Evolutionary conservation across 2,113 vertebrate species (phyloP).

Genomic region (Mastomys coucha): DNA sequence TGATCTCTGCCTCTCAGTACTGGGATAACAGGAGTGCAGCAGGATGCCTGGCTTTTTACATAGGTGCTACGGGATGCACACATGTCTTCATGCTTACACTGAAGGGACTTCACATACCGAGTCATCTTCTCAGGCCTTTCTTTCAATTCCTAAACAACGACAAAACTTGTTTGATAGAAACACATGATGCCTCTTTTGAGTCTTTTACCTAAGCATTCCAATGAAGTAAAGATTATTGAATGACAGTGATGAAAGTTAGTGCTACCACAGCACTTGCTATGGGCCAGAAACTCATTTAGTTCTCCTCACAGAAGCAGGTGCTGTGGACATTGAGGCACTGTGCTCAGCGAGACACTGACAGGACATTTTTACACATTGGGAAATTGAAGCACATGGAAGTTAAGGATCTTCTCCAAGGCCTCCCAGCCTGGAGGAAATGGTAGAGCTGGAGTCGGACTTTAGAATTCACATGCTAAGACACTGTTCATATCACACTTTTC

Average conservation of each 20-base stretch:
- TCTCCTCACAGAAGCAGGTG: background rate
- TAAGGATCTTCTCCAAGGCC: background rate
- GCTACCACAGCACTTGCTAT: background rate
- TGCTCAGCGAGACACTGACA: background rate
- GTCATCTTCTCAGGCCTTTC: background rate
- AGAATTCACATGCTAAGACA: background rate
- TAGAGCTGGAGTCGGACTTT: background rate
- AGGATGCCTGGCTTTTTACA: background rate
- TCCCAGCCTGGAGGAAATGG: background rate
- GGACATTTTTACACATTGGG: background rate
- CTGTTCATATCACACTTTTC: conserved; percentile 7
- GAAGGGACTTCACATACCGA: background rate
- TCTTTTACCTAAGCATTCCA: background rate
- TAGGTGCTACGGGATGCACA: background rate
- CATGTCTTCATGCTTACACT: no score
- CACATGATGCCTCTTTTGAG: background rate
- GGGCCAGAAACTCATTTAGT: background rate
- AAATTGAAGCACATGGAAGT: background rate
- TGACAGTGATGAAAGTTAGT: background rate
- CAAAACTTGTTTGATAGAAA: background rate
- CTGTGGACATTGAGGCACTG: no score
- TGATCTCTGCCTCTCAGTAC: background rate
- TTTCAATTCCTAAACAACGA: background rate
- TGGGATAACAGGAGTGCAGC: no score
- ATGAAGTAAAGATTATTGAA: conserved; percentile 14